Base-by-base conservation (phyloP, 1,140 invertebrate genomes). In the Maconellicoccus hirsutus region DNA sequence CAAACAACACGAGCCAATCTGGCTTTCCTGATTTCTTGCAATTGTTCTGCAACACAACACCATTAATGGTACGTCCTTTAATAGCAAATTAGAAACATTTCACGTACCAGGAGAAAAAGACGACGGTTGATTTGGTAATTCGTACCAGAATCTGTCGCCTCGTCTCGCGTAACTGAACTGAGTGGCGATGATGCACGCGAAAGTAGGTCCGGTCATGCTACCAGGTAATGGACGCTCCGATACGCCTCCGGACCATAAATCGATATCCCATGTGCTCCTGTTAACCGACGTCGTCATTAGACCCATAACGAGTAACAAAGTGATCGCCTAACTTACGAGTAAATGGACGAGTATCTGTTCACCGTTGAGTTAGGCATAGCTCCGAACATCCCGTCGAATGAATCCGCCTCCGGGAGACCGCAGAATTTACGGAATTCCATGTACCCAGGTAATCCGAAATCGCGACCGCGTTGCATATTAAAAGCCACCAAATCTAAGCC, bases 121-220 rank as follows among this genome's bases (percentile, higher is more conserved):
- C 22, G 93, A 94, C 0, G 93, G 93, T 76, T 94, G 91, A 77
- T 94, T 89, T 3, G 89, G 89, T 70, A 96, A 84, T 79, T 77
- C 77, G 66, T 77, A 77, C 92, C 94, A 98, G 80, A 96, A 98
- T 77, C 95, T 85, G 79, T 98, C 96, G 71, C 96, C 96, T 73
- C 90, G 82, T 77, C 94, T 84, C 1, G 90, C 85, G 76, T 93
- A 92, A 75, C 90, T 91, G 80, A 98, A 97, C 80, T 99, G 96
- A 59, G 95, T 95, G 25, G 92, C 94, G 75, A 99, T 94, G 69
- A 99, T 85, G 77, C 96, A 98, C 69, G 94, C 89, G 80, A 98
- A 96, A 69, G 94, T 96, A 2, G 94, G 93, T 66, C 95, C 95
- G 33, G 96, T 82, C 87, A 96, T 91, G 29, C 90, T 92, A 61